Evolutionary conservation across 2,113 vertebrate species (phyloP).

Genomic region (Fukomys damarensis): DNA sequence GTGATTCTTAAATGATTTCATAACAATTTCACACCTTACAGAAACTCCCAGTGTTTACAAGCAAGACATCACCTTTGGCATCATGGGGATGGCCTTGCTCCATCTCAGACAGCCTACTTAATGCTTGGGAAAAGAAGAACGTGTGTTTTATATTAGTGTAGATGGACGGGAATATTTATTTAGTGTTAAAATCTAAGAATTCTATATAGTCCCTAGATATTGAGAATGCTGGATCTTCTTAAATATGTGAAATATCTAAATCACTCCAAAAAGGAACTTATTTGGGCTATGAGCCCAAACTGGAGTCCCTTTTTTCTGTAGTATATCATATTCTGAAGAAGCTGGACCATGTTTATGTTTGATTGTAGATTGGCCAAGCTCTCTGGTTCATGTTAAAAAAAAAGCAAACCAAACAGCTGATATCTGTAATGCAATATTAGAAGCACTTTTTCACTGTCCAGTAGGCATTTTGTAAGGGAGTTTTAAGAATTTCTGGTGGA

Average conservation of each 20-base stretch:
- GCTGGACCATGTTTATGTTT: constrained; percentile 2
- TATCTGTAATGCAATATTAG: neutral
- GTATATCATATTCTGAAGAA: constrained; percentile 15
- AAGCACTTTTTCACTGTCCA: neutral
- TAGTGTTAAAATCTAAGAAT: constrained; percentile 47
- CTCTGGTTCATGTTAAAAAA: neutral
- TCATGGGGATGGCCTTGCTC: constrained; percentile 50
- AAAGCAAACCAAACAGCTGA: constrained; percentile 42
- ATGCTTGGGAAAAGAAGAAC: constrained; percentile 14
- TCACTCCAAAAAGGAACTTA: neutral
- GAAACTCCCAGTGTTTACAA: constrained; percentile 61
- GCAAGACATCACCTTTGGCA: constrained; percentile 24
- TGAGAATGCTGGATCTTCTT: constrained; percentile 3
- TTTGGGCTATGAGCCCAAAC: neutral
- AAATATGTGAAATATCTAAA: constrained; percentile 15
- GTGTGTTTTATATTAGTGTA: constrained; percentile 67
- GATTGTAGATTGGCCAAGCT: neutral
- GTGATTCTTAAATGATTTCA: constrained; percentile 56
- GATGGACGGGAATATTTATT: constrained; percentile 49
- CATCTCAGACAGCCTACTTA: constrained; percentile 35
- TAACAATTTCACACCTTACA: constrained; percentile 66
- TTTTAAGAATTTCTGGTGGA: constrained; percentile 55
- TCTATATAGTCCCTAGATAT: neutral
- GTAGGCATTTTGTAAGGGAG: constrained; percentile 49
- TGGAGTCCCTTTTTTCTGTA: neutral